These are phyloP conservation scores for Maconellicoccus hirsutus DNA, from an alignment of 1,140 invertebrate genomes.

Conservation along the genomic window DNA sequence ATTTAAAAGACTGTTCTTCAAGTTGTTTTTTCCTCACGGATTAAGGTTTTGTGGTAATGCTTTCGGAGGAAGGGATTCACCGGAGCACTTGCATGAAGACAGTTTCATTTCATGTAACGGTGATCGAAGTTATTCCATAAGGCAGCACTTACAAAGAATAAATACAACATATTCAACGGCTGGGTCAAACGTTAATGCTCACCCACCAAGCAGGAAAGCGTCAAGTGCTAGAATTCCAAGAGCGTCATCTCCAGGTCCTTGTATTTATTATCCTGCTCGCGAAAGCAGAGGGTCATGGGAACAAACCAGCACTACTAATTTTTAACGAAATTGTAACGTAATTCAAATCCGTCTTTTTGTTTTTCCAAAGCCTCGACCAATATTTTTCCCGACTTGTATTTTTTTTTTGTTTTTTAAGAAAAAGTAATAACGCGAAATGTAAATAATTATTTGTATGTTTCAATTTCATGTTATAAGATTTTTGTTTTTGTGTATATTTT, in stretches of 20 bases:
- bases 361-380: too few relatives aligned
- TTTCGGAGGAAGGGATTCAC: constrained; percentile 45
- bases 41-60: constrained; percentile 39
- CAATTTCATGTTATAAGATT: too few relatives aligned
- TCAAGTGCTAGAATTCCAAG: constrained; percentile 34
- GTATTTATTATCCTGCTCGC: constrained; percentile 50
- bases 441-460: too few relatives aligned
- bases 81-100: constrained; percentile 64
- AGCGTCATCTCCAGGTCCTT: constrained; percentile 45
- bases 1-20: constrained; percentile 79
- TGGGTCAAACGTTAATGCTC: constrained; percentile 31
- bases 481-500: too few relatives aligned
- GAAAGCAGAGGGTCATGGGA: constrained; percentile 13
- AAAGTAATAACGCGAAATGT: too few relatives aligned
- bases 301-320: constrained; percentile 7
- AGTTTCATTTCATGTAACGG: constrained; percentile 59
- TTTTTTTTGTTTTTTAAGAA: too few relatives aligned
- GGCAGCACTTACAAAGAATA: constrained; percentile 42
- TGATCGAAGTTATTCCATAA: constrained; percentile 42
- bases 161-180: constrained; percentile 44
- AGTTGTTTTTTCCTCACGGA: constrained; percentile 64
- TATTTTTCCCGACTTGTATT: too few relatives aligned
- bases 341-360: too few relatives aligned
- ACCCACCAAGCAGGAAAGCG: constrained; percentile 31
- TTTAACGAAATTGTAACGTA: background rate